Base-by-base conservation (phyloP, 2,888 invertebrate species). In the Electrophaes corylata region DNA sequence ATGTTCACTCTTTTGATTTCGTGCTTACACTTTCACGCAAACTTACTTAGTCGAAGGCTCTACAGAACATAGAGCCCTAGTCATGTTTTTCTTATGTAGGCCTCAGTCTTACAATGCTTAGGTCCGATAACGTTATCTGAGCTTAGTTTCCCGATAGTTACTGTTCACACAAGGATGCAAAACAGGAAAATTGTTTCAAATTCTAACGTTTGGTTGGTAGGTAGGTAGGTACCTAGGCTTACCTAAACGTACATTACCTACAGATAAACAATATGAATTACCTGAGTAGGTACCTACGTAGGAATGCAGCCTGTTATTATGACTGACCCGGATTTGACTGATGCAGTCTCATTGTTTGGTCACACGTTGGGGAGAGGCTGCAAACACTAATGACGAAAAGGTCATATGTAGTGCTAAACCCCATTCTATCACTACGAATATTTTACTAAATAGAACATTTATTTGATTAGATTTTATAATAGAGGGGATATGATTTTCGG, bases 1-100 rank as follows among this genome's bases (percentile, higher is more conserved):
- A 83, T 82, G 76, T 76, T 72, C 72, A 67, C 72, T 73, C 71
- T 71, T 73, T 69, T 70, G 71, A 16, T 48, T 46, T 29, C 43
- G 33, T 44, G 18, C 44, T 40, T 44, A 45, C 39, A 31, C 44
- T 45, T 53, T 40, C 52, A 48, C 29, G 53, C 12, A 20, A 39
- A 18, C 43, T 44, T 29, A 23, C 23, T 23, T n/a, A n/a, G 37
- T 18, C 31, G 18, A 5, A 41, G 14, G 37, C 41, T 41, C 33
- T 41, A 26, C 6, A 26, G 5, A 39, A 52, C 35, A 45, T 29
- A 33, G 37, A 33, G 12, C 6, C 16, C 16, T 29, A 26, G 35
- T 37, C 37, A 37, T 3, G 5, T 20, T 20, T n/a, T 31, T 41
- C 12, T 41, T 19, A 14, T n/a, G 11, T 19, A 18, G 19, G 12